Evolutionary conservation across 2,888 invertebrate genomes (phyloP).

Genomic region (Plutella xylostella): DNA sequence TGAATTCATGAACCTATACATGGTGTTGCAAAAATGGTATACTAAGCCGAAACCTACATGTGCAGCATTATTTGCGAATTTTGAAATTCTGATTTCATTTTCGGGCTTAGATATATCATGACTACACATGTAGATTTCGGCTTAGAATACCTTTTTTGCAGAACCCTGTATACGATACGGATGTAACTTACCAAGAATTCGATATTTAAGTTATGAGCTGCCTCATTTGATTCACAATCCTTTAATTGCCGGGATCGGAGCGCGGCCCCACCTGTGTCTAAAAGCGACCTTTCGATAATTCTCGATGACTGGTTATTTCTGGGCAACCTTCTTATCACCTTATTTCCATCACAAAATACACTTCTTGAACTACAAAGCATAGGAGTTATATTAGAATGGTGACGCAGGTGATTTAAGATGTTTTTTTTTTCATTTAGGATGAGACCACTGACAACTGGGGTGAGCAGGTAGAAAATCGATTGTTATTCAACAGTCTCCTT

Average conservation of each 20-base stretch:
- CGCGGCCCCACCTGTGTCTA: conserved; percentile 48
- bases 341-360: conserved; percentile 10
- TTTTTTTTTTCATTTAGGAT: conserved; percentile 43
- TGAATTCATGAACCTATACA: no score
- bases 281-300: conserved; percentile 39
- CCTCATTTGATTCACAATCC: conserved; percentile 45
- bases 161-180: no score
- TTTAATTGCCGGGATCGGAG: conserved; percentile 51
- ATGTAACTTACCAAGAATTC: no score
- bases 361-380: not conserved
- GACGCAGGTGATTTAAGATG: conserved; percentile 26
- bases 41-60: no score
- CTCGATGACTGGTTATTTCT: conserved; percentile 55
- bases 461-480: conserved; percentile 60
- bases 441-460: conserved; percentile 39
- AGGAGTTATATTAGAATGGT: not conserved
- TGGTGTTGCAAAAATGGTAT: no score
- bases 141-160: no score
- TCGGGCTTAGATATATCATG: no score
- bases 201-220: no score
- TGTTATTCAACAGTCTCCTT: conserved; percentile 38
- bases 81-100: no score
- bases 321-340: conserved; percentile 20
- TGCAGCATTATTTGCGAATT: no score
- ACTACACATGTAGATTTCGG: no score